Conservation (phyloP, 2,888 invertebrate species). For the Malthinus flaveolus region DNA sequence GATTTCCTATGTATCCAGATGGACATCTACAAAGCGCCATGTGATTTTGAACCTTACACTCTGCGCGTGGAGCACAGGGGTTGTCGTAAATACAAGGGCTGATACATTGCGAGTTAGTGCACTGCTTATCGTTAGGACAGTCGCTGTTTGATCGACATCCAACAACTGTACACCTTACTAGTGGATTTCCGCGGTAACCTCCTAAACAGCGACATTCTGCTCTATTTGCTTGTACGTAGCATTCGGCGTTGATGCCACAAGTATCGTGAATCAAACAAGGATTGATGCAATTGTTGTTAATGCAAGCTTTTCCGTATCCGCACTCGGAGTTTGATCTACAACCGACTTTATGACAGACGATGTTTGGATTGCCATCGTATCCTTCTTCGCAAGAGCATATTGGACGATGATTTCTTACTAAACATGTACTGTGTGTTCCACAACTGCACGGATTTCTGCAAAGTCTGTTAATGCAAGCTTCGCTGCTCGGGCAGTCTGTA, state of each 20-base stretch:
- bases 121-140: conserved; percentile 83
- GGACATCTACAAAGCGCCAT: conserved; percentile 85
- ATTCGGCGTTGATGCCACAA: conserved; percentile 83
- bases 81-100: conserved; percentile 81
- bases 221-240: conserved; percentile 71
- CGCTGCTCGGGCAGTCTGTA: conserved; percentile 74
- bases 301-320: conserved; percentile 78
- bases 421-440: conserved; percentile 81
- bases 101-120: conserved; percentile 83
- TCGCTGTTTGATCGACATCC: conserved; percentile 87
- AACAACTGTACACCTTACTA: conserved; percentile 73
- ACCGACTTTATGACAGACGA: conserved; percentile 77
- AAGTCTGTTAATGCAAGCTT: conserved; percentile 83
- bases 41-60: conserved; percentile 81
- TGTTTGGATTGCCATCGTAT: conserved; percentile 85
- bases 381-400: conserved; percentile 84
- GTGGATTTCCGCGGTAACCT: conserved; percentile 81
- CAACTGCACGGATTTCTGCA: conserved; percentile 89
- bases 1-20: conserved; percentile 74
- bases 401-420: conserved; percentile 81
- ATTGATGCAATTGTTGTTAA: conserved; percentile 83
- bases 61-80: conserved; percentile 75
- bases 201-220: conserved; percentile 79
- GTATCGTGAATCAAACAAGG: conserved; percentile 81
- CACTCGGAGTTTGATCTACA: conserved; percentile 85